These are phyloP conservation scores for Parazoanthus swiftii DNA, from an alignment of 92 coral and sea anemone species.

Conservation along the genomic window DNA sequence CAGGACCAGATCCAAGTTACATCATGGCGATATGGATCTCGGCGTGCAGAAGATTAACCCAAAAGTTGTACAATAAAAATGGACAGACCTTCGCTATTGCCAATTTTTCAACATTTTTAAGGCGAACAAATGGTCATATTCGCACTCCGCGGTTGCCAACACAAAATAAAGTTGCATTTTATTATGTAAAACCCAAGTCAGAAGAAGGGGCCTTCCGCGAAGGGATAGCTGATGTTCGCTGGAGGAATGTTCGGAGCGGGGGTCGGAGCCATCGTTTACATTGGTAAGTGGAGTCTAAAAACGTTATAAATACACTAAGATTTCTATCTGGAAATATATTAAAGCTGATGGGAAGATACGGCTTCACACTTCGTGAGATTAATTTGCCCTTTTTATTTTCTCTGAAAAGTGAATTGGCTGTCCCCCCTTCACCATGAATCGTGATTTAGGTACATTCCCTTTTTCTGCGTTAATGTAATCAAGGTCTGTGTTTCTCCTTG, in stretches of 20 bases:
- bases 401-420: too few relatives aligned
- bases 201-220: conserved; percentile 84
- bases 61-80: conserved; percentile 10
- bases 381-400: too few relatives aligned
- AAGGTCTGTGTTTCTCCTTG: too few relatives aligned
- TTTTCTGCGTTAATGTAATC: too few relatives aligned
- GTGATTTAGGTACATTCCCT: too few relatives aligned
- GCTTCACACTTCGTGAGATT: too few relatives aligned
- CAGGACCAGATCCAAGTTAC: neutral
- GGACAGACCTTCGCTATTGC: neutral
- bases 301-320: too few relatives aligned
- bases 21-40: conserved; percentile 40
- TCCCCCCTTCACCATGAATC: too few relatives aligned
- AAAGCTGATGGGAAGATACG: too few relatives aligned
- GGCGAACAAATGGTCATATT: neutral
- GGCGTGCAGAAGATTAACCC: conserved; percentile 25
- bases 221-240: conserved; percentile 78
- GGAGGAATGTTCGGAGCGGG: conserved; percentile 55
- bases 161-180: conserved; percentile 70
- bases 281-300: conserved; percentile 63
- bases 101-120: conserved; percentile 40
- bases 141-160: conserved; percentile 45
- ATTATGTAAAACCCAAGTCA: conserved; percentile 94
- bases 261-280: conserved; percentile 68
- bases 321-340: neutral